Base-by-base conservation (phyloP, 64 coral and sea anemone genomes). In the Pachyseris speciosa region DNA sequence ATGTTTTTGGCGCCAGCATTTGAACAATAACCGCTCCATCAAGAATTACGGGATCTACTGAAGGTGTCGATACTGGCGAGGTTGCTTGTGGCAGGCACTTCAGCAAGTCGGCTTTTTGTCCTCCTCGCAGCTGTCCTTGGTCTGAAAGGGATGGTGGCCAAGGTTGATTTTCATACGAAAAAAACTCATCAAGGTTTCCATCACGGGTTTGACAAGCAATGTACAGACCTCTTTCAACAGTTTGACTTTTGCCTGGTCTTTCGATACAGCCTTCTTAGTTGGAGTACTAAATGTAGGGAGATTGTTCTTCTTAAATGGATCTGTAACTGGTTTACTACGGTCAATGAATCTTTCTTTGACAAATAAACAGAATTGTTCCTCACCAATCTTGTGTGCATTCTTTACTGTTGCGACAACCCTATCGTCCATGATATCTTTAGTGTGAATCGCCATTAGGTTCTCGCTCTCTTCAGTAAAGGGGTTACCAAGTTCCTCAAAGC, bases 21-120 rank as follows among this genome's bases (percentile, higher is more conserved):
- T 90, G 87, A 51, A 88, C 52, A 75, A 77, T 30, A 75, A 88
- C 70, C 33, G 68, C 86, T 88, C 69, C 69, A 88, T 88, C 53
- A 4, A 81, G 26, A 68, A 90, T 69, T 15, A 90, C 75, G 42
- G 88, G 61, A 90, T 90, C 87, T 33, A 89, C 73, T 88, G 86
- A 30, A 39, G 70, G 86, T 63, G 17, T 70, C 67, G 67, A 69
- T 47, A 52, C 47, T 70, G 65, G 68, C 64, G 67, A 73, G 65
- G 86, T 64, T 75, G 50, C 53, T 88, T 88, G 84, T 39, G 47
- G 86, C 86, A 88, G 37, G 53, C 86, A 88, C 67, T 75, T 88
- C 34, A 75, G 36, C 50, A 88, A 75, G 86, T 88, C 69, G 3
- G 70, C 69, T 75, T 76, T 88, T 37, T 75, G 69, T 64, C 69